Base-by-base conservation (phyloP, 2,888 invertebrate genomes). In the Ecliptopera silaceata region DNA sequence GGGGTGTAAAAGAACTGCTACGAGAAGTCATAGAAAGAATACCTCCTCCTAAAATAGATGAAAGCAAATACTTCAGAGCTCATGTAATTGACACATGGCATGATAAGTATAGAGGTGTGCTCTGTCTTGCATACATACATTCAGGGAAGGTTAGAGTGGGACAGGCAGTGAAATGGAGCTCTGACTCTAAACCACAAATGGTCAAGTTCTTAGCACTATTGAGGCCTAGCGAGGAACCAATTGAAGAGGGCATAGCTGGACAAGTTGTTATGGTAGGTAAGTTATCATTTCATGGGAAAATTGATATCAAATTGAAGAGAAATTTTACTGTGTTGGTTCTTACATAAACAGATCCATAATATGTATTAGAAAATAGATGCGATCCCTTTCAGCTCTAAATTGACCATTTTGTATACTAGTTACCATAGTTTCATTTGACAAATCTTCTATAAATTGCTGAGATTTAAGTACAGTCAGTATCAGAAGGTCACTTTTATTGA, bases 61-160 rank as follows among this genome's bases (percentile, higher is more conserved):
- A 93, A 49, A 77, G 92, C 18, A 92, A 90, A 0, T 90, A 94
- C 22, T 94, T 98, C 57, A 94, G 94, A 79, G 97, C 96, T 0
- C 88, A 99, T 39, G 91, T 98, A 54, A 98, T 98, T 86, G 99
- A 99, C 77, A 97, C 97, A 53, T 98, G 97, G 96, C 98, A 95
- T 84, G 97, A 99, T 79, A 94, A 93, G 65, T 98, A 96, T 76
- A 94, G 95, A 75, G 98, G 98, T 0, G 95, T 96, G 0, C 86
- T 97, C 52, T 94, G 95, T 66, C 86, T 97, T 20, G 92, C 96
- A 18, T 96, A 95, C 79, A 92, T 98, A 34, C 92, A 94, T 63
- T 95, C 97, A 76, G 98, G 98, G 0, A 85, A 82, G 12, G 77
- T 98, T 1, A 88, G 92, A 64, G 76, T 95, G 17, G 97, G 97